Conservation (phyloP, 2,888 invertebrate genomes). For the Hyalella azteca region DNA sequence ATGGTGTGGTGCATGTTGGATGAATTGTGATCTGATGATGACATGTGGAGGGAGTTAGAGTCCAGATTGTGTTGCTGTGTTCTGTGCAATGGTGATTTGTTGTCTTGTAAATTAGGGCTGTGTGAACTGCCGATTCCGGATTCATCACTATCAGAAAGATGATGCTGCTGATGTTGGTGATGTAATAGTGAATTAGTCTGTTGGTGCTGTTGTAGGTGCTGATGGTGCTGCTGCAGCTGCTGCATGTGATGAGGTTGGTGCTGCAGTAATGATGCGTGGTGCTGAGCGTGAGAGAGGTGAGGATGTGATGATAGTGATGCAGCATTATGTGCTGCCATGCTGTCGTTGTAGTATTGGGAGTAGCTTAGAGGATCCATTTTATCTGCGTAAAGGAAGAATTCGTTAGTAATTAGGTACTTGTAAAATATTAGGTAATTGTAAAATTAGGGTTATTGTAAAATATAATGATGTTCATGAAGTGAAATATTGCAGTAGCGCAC, state of each 20-base stretch:
- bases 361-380: not conserved
- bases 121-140: conserved; percentile 4
- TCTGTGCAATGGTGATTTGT: not conserved
- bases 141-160: conserved; percentile 26
- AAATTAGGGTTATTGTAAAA: no score
- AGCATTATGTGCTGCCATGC: not conserved
- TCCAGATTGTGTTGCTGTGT: not conserved
- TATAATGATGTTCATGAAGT: no score
- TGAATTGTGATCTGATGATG: not conserved
- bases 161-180: conserved; percentile 3
- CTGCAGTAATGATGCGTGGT: not conserved
- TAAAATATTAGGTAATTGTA: no score
- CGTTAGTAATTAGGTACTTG: no score
- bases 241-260: not conserved
- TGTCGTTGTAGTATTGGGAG: conserved; percentile 2
- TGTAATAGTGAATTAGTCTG: not conserved
- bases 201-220: conserved; percentile 15
- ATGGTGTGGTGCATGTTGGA: not conserved
- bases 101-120: not conserved
- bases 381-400: not conserved
- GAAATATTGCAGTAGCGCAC: no score
- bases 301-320: not conserved
- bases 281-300: not conserved
- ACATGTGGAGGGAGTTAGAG: not conserved
- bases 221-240: conserved; percentile 7